Percentiles rank a stretch among this genome's conserved stretches.
Evolutionary conservation across 2,888 invertebrate genomes (phyloP).

Genomic region (Hirtodrosophila cameraria): DNA sequence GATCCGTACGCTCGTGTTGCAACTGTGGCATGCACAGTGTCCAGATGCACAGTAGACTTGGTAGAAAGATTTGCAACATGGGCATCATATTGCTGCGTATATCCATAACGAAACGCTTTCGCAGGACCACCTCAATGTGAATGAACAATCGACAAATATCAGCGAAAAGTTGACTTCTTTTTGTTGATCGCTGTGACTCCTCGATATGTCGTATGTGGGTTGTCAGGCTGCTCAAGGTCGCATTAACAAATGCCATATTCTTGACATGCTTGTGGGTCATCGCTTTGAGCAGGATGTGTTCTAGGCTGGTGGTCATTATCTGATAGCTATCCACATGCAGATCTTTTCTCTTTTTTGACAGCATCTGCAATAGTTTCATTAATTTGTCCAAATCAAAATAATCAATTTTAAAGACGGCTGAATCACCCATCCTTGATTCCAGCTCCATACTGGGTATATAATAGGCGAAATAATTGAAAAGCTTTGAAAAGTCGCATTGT

Average conservation of each 20-base stretch:
- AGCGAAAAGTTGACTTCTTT: neutral
- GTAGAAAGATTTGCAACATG: constrained; percentile 31
- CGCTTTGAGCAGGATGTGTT: constrained; percentile 89
- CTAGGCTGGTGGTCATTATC: constrained; percentile 91
- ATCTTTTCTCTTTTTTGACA: constrained; percentile 85
- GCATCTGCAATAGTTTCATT: constrained; percentile 87
- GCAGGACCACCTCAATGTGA: constrained; percentile 30
- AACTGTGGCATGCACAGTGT: constrained; percentile 14
- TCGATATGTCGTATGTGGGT: constrained; percentile 11
- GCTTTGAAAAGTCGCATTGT: constrained; percentile 90
- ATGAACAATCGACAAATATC: neutral
- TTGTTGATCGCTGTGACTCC: neutral
- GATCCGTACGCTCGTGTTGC: neutral
- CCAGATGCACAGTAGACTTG: constrained; percentile 24
- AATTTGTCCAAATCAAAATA: constrained; percentile 87
- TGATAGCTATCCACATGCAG: constrained; percentile 90
- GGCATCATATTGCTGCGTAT: constrained; percentile 21
- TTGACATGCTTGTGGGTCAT: neutral
- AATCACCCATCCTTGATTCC: constrained; percentile 90
- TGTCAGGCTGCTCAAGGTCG: constrained; percentile 9
- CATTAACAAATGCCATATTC: neutral
- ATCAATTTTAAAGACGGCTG: constrained; percentile 90
- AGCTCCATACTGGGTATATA: constrained; percentile 91
- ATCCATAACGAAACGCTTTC: constrained; percentile 34
- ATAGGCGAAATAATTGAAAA: constrained; percentile 84